Evolutionary conservation across 2,113 vertebrate genomes (phyloP).

Genomic region (Mus spicilegus): DNA sequence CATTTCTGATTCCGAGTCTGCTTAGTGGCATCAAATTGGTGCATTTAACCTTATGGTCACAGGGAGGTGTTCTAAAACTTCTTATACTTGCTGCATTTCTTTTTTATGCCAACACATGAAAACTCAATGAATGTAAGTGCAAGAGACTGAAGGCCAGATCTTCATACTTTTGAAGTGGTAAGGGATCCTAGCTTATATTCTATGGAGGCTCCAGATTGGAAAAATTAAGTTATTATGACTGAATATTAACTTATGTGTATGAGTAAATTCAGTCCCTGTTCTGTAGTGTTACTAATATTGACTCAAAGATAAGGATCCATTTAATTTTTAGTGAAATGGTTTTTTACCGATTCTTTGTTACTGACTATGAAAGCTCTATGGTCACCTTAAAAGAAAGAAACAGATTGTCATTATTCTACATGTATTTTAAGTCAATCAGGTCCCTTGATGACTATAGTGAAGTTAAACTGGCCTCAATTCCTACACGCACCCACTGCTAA

Average conservation of each 20-base stretch:
- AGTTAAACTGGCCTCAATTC: neutral
- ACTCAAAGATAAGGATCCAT: neutral
- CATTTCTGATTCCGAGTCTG: neutral
- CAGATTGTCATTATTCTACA: neutral
- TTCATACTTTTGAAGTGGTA: neutral
- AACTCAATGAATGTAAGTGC: neutral
- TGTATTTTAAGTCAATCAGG: conserved; percentile 52
- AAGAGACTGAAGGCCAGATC: neutral
- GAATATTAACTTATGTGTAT: conserved; percentile 34
- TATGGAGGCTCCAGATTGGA: neutral
- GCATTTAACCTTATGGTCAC: neutral
- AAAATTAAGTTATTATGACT: conserved; percentile 2
- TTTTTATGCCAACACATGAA: neutral
- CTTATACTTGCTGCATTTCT: neutral
- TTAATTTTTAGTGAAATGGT: neutral
- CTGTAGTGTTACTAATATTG: neutral
- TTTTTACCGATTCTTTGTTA: conserved; percentile 6
- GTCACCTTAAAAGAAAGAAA: neutral
- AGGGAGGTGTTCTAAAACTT: conserved; percentile 2
- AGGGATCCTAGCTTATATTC: neutral
- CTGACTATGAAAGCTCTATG: neutral
- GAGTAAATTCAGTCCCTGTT: neutral
- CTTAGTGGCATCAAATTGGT: conserved; percentile 18
- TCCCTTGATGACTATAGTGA: conserved; percentile 36
- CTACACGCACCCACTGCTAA: neutral